These are phyloP conservation scores for Leptopilina syphax DNA, from an alignment of 2,888 invertebrate species.

Conservation along the genomic window DNA sequence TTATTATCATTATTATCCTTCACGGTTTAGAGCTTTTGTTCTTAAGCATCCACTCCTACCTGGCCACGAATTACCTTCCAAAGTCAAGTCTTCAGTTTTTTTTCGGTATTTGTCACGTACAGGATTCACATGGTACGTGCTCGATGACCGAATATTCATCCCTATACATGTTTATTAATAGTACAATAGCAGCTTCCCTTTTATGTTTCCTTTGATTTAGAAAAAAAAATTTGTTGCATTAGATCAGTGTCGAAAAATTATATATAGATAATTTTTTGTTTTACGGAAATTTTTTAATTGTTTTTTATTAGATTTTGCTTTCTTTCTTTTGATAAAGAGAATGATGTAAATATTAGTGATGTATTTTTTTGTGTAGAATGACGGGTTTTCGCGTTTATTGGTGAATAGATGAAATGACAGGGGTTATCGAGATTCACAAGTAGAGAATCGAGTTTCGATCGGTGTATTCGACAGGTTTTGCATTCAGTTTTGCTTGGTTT, in stretches of 20 bases:
- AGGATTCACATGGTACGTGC: slow-evolving; percentile 19
- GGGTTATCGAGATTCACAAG: slow-evolving; percentile 10
- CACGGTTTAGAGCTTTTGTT: slow-evolving; percentile 23
- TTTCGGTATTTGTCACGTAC: slow-evolving; percentile 40
- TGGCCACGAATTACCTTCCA: slow-evolving; percentile 41
- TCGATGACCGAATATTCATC: slow-evolving; percentile 10
- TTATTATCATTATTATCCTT: slow-evolving; percentile 20
- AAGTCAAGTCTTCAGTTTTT: slow-evolving; percentile 36
- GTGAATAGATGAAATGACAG: slow-evolving; percentile 7
- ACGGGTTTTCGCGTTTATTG: slow-evolving; percentile 21
- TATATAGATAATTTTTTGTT: neutral
- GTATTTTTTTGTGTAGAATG: neutral
- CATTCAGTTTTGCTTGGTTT: slow-evolving; percentile 32
- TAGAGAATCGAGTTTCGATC: slow-evolving; percentile 1
- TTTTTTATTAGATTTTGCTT: too few species aligned
- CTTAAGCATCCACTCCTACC: slow-evolving; percentile 21
- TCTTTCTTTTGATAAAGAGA: too few species aligned
- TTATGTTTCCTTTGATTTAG: slow-evolving; percentile 1
- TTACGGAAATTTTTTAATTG: too few species aligned
- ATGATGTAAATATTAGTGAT: too few species aligned
- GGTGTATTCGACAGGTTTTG: slow-evolving; percentile 21
- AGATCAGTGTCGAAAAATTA: neutral
- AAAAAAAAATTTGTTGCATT: neutral
- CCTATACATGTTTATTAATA: neutral
- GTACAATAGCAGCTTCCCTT: neutral